These are phyloP conservation scores for Halichoeres trimaculatus DNA, from an alignment of 2,113 vertebrate species.

Conservation along the genomic window DNA sequence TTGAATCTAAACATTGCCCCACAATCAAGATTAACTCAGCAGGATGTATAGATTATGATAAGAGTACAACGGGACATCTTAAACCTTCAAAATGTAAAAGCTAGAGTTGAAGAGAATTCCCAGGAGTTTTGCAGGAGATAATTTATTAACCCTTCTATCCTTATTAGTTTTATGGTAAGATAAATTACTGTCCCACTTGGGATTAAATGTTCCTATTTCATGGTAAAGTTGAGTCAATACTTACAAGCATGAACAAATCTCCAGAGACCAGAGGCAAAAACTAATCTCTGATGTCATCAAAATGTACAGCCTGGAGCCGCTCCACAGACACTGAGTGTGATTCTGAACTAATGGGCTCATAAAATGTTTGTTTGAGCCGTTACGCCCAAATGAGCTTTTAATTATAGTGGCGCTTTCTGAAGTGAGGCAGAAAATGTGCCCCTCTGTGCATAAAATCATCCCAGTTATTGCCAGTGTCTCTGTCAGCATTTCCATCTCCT, in stretches of 20 bases:
- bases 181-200: conserved; percentile 18
- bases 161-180: conserved; percentile 15
- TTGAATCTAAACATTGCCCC: neutral
- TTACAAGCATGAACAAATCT: conserved; percentile 52
- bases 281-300: conserved; percentile 57
- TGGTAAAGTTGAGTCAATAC: conserved; percentile 50
- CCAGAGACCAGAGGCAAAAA: conserved; percentile 29
- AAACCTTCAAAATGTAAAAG: neutral
- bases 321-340: conserved; percentile 53
- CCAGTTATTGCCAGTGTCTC: conserved; percentile 55
- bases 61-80: neutral
- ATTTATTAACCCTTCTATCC: conserved; percentile 21
- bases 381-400: conserved; percentile 80
- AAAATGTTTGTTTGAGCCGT: conserved; percentile 78
- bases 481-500: conserved; percentile 63
- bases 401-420: conserved; percentile 69
- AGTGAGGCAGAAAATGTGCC: conserved; percentile 74
- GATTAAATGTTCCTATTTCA: conserved; percentile 16
- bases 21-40: neutral
- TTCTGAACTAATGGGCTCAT: conserved; percentile 66
- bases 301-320: conserved; percentile 46
- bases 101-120: neutral
- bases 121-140: conserved; percentile 12
- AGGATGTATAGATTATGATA: neutral
- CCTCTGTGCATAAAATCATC: conserved; percentile 72